Evolutionary conservation across 64 coral and sea anemone genomes (phyloP), one percentile per base, ranked within the genome.

Genomic region (Exaiptasia diaphana): DNA sequence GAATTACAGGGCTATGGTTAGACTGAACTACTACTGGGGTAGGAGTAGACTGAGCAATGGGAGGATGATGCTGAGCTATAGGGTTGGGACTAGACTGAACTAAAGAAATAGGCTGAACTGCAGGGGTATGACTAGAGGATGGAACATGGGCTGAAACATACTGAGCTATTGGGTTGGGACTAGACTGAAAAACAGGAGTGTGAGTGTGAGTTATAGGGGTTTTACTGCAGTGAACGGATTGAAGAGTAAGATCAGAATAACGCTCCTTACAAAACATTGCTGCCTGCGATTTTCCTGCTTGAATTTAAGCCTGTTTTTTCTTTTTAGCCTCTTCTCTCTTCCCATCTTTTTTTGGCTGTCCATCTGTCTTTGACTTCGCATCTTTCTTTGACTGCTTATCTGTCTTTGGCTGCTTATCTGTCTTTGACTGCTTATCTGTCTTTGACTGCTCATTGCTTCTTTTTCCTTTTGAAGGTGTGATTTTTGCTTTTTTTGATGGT

Each of bases 401-500:
- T 78, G 26, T 33, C 18, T 59, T 60, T 78, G 25, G 75, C 49
- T 37, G 74, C 30, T 13, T 68, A 21, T 63, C 36, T 63, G 26
- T 63, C 27, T 63, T 63, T 32, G 30, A 15, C 36, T 31, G 30
- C 36, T 3, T 5, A 38, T 2, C 23, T 18, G 56, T 59, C 41
- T 38, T 6, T 22, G 17, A 12, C 22, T 24, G 50, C 21, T 60
- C 9, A 1, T 33, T 17, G n/a, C 50, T 78, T 40, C 21, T 9
- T 59, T 60, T 78, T 35, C 50, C 49, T 37, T 46, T 18, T 13
- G 29, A 20, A 18, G 74, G 20, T 34, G 50, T 55, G 53, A 35
- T 36, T 77, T 26, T 54, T 77, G 74, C 44, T 75, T n/a, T 46
- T 75, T 41, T 50, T 75, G 72, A 50, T 75, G n/a, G 27, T 52